Percentiles rank a stretch among this genome's conserved stretches.
Conservation (phyloP, 2,113 vertebrate species). For the Hydrochoerus hydrochaeris region DNA sequence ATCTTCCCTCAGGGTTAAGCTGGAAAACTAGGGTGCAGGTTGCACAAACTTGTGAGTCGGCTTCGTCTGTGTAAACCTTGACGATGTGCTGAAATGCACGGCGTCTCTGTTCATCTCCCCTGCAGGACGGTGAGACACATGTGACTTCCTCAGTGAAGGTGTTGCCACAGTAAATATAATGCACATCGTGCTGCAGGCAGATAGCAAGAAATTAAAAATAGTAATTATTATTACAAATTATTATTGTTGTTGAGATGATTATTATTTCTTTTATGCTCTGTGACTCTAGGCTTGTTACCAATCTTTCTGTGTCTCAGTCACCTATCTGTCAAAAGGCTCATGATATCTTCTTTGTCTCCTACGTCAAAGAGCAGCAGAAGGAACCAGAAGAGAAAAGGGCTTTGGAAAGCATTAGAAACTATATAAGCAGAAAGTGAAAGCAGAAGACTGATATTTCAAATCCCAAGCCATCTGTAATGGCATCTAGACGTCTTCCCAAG, state of each 20-base stretch:
- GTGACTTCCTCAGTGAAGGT: not conserved
- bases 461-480: not conserved
- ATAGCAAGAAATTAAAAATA: not conserved
- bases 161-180: not conserved
- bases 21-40: not conserved
- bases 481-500: not conserved
- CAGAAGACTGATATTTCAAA: not conserved
- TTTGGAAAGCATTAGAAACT: not conserved
- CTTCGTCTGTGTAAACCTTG: not conserved
- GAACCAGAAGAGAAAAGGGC: not conserved
- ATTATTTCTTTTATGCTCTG: not conserved
- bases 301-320: slow-evolving; percentile 4
- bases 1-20: not conserved
- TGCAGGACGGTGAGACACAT: fast-evolving
- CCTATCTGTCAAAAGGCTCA: not conserved
- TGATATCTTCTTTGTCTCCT: not conserved
- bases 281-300: not conserved
- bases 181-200: not conserved
- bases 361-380: not conserved
- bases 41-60: too few species aligned
- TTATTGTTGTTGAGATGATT: not conserved
- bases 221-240: not conserved
- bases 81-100: fast-evolving
- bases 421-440: not conserved
- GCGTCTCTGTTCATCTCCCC: not conserved